Conservation (phyloP, 1,140 invertebrate species). For the Aplysia californica region DNA sequence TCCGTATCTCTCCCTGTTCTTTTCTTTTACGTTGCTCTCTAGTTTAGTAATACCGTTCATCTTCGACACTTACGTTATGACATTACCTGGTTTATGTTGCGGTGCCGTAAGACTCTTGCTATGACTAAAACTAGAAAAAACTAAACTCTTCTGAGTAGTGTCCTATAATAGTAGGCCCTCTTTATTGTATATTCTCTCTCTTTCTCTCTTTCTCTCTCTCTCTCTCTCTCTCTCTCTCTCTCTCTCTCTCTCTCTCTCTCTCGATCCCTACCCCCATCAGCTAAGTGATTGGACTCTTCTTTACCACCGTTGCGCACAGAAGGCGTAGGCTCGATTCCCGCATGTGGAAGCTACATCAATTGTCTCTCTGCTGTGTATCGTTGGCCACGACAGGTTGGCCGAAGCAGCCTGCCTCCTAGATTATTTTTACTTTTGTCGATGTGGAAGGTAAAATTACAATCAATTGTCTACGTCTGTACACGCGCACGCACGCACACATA, state of each 20-base stretch:
- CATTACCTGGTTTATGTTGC: background rate
- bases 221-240: constrained; percentile 8
- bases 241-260: constrained; percentile 6
- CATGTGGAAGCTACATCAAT: background rate
- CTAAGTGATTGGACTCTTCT: background rate
- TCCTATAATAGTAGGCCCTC: background rate
- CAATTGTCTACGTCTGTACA: background rate
- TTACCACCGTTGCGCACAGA: background rate
- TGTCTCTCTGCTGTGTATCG: background rate
- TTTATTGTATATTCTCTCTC: background rate
- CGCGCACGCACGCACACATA: background rate
- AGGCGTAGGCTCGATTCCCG: background rate
- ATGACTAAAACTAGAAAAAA: background rate
- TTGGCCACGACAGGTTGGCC: background rate
- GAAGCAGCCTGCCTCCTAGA: background rate
- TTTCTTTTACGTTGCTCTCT: background rate
- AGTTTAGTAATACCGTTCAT: background rate
- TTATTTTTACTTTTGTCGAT: background rate
- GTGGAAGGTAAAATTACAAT: background rate
- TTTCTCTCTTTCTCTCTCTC: background rate
- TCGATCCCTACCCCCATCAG: background rate
- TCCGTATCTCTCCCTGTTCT: background rate
- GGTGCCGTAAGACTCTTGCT: background rate
- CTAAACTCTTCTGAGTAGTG: background rate
- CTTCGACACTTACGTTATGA: background rate